Base-by-base conservation (phyloP, 2,888 invertebrate species). In the Tachina grossa region DNA sequence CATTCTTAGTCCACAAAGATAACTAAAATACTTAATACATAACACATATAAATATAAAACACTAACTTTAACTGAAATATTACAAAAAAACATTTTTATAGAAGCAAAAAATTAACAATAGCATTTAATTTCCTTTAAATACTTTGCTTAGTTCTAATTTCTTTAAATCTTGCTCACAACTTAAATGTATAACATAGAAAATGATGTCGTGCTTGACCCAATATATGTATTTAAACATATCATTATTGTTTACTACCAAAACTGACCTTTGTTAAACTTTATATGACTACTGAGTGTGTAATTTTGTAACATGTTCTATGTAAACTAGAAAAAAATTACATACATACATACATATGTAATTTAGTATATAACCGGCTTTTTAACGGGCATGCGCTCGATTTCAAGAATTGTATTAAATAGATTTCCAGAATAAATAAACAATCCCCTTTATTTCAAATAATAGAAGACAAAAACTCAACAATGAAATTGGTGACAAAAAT, bases 311-410 rank as follows among this genome's bases (percentile, higher is more conserved):
- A n/a, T 14, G 2, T 2, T 10, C 6, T 55, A 16, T 39, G 39
- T 19, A 51, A 14, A 51, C 11, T 41, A 9, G 6, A 41, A 43
- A 31, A 31, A 31, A 31, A 31, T 31, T 43, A n/a, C 9, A 49
- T 22, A 22, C 14, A 74, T 55, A 31, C 5, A 39, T 14, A 57
- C 19, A 16, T 45, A 65, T 41, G 16, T 51, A 39, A 72, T 22
- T 10, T 45, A 14, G 49, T 66, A 76, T 6, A 72, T 59, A 72
- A 65, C 83, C 83, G 83, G 77, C 83, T 57, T 72, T 77, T 66
- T 8, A 51, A 10, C 19, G 13, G 72, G 59, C 83, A 83, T 83
- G 83, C 83, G 83, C 65, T 11, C 31, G 41, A 53, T 31, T 31
- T 6, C 31, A 31, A 6, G 6, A 22, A 41, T 43, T 9, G 11